Evolutionary conservation across 2,113 vertebrate genomes (phyloP).

Genomic region (Podarcis muralis): DNA sequence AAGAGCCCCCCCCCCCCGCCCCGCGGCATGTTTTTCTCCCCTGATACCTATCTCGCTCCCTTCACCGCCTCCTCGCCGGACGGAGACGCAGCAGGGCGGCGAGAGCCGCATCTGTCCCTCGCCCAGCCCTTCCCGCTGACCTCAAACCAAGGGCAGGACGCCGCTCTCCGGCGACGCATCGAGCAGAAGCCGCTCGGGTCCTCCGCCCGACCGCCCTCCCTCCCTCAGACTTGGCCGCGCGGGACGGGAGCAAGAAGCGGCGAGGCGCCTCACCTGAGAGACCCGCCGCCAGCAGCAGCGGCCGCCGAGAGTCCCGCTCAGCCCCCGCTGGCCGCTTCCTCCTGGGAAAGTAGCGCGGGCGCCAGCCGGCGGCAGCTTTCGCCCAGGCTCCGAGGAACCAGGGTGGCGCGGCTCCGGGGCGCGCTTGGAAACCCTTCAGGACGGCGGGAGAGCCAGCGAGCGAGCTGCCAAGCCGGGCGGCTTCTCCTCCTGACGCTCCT

Average conservation of each 20-base stretch:
- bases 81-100: not conserved
- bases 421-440: not conserved
- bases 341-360: not conserved
- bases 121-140: constrained; percentile 60
- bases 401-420: not conserved
- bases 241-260: not conserved
- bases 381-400: not conserved
- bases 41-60: too few species aligned
- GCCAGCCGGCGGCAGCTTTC: not conserved
- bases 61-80: not conserved
- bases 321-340: constrained; percentile 25
- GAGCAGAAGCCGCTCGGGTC: not conserved
- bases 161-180: constrained; percentile 25
- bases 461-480: not conserved
- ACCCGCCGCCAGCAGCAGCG: not conserved
- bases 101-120: constrained; percentile 13
- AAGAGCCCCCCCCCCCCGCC: not conserved
- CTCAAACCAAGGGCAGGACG: constrained; percentile 76
- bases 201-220: not conserved
- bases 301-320: not conserved
- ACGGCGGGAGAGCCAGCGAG: not conserved
- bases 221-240: not conserved
- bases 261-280: constrained; percentile 67
- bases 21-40: not conserved
- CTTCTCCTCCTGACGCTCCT: constrained; percentile 39